Evolutionary conservation across 2,888 invertebrate species (phyloP), one percentile per base, ranked within the genome.

Genomic region (Junonia oenone): DNA sequence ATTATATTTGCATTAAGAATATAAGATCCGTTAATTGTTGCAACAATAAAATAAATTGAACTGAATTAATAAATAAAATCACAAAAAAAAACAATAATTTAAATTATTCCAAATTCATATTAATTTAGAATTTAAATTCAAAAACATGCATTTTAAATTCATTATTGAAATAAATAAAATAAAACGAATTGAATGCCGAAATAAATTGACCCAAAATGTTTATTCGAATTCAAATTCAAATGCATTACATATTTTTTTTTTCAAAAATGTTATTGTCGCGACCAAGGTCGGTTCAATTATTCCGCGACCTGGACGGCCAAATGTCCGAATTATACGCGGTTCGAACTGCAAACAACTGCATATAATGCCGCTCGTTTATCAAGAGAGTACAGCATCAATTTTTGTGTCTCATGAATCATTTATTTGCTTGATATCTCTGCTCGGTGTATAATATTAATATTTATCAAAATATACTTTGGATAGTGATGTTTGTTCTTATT

Each of bases 321-420:
- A 87, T 81, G 76, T 69, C 63, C 62, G 68, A 81, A 86, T 85
- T 87, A 84, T 83, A 76, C 79, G 65, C 55, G 61, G 72, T 63
- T 61, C 54, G 66, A 69, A 71, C 69, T 84, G 84, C 83, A 84
- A 76, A 81, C 75, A 76, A 79, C 77, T 87, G 86, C 85, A 86
- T 79, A 72, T 76, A 71, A 75, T 73, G 66, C 65, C 61, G 45
- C n/a, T 63, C 66, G 83, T 83, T 73, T 69, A 78, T 85, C 81
- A 83, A 70, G 62, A 58, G 62, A 63, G 54, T 66, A 45, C 60
- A 62, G 72, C 77, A 75, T 77, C 72, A 75, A 74, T 74, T 75
- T 63, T 66, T 74, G 73, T 73, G 65, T 62, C 66, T 70, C 72
- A 83, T 85, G 81, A 79, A 82, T 83, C 58, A 67, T 68, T 57